Base-by-base conservation (phyloP, 2,797 vertebrate species). In the Anas bernieri region DNA sequence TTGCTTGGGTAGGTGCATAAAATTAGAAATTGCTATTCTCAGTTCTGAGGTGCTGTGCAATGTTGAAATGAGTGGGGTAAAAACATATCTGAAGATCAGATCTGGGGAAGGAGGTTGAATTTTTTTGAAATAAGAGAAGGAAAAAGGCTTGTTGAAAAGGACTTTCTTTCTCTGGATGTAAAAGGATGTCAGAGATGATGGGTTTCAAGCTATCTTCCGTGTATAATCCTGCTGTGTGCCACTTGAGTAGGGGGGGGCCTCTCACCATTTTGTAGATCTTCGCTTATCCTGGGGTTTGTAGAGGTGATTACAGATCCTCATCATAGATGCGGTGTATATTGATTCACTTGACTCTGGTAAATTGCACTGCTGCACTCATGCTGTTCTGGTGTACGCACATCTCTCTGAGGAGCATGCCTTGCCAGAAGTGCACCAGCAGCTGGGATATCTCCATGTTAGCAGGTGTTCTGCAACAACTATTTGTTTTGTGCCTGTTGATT, bases 301-400 rank as follows among this genome's bases (percentile, higher is more conserved):
- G 59, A 39, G 68, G 8, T 7, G 30, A 48, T 61, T 92, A 26
- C 30, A 85, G 28, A 58, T 78, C 37, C 21, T 74, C 75, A 3
- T 77, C 59, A 3, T 31, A 67, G n/a, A 3, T 8, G 6, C 0
- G 1, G 13, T 2, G 3, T 55, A 2, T 37, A 1, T 8, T 23
- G 54, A 22, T 62, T 45, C 7, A 7, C 37, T 35, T 64, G 46
- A 3, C 43, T 5, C 69, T 1, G 8, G 4, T 56, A 8, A 46
- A 28, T 10, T 50, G 33, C 28, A 3, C 6, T 54, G 81, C 31
- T 75, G 70, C 37, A 63, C 37, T 58, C 12, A 0, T 33, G 37
- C 33, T 75, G 13, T 33, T 77, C 8, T 30, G 4, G 54, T 1
- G 0, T 6, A 5, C 6, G 26, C 30, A 1, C 15, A 6, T 45